Evolutionary conservation across 2,113 vertebrate genomes (phyloP), one percentile per base, ranked within the genome.

Genomic region (Cacatua alba): DNA sequence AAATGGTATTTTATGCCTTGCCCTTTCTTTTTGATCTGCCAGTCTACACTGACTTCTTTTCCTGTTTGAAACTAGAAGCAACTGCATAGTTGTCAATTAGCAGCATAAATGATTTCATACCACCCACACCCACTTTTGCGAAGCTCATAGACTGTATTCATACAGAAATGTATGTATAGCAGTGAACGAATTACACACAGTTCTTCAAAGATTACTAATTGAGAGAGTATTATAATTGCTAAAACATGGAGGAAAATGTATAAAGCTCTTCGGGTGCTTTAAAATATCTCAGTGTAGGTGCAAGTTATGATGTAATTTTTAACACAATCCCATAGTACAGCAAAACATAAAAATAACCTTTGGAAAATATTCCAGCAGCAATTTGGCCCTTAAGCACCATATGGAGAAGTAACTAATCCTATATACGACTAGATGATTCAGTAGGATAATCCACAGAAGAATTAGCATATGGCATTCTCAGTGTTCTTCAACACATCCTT

Each of bases 341-440:
- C 68, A 82, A 84, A 91, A 49, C 23, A 70, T 78, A 78, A 93
- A 89, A 96, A 82, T 69, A 87, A 72, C 48, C 23, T 75, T 76
- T 85, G 78, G 85, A 87, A 94, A 93, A 72, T 25, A 72, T 85
- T 92, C 37, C 65, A 78, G 69, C 17, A 89, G 41, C 69, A 82
- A 67, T 78, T 83, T 82, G 65, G 51, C 70, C 60, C 60, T 95
- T 77, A 86, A 92, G 62, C 64, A 69, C 81, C 91, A 92, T 92
- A 91, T 55, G 76, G 86, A 91, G 76, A 74, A 88, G 68, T 74
- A 95, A 74, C 64, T 96, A 94, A 94, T 84, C 72, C 92, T 94
- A 17, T 70, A 74, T 11, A 63, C 1, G 6, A 53, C 51, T 69
- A 21, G 11, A 59, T 85, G 72, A 75, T 67, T 92, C 90, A 82